Evolutionary conservation across 2,888 invertebrate genomes (phyloP), one percentile per base, ranked within the genome.

Genomic region (Caenorhabditis wallacei): DNA sequence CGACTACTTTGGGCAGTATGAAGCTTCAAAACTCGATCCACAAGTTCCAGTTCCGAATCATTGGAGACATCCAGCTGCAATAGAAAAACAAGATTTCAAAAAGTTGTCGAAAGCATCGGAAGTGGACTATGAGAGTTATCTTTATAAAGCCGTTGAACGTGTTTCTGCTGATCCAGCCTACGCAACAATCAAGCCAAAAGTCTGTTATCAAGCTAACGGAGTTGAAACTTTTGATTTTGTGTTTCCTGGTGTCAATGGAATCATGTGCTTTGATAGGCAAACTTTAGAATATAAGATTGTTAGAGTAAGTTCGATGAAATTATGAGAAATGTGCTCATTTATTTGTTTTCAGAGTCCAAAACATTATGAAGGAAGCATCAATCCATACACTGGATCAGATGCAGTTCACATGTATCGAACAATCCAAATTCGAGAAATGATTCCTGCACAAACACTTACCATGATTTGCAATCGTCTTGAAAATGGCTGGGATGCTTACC

Each of bases 231-330:
- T 68, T 48, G 82, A 82, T 26, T 78, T 78, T 61, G 54, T 69
- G 1, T 54, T 79, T 37, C 82, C 82, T n/a, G 82, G 82, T 13
- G 72, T 82, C 8, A 82, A 78, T 43, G 82, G 78, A 40, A 61
- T 82, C 30, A 56, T 82, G 68, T 78, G 71, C 18, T 59, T 54
- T n/a, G 63, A 74, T n/a, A 16, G 63, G 3, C n/a, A 54, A 0
- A 7, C 64, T 8, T n/a, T 46, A 4, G 20, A 18, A 7, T 81
- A 81, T 37, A 56, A 63, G 20, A 59, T 72, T 46, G 66, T 40
- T n/a, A 59, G 22, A 37, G 79, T 79, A 20, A 54, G 70, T 53
- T 8, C n/a, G 4, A 35, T 2, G 11, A 53, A 2, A 26, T n/a
- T n/a, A 26, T 11, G 18, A 18, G 37, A 43, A 74, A 43, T 16